A percentile compares a stretch with the other conserved stretches of the same genome.
Evolutionary conservation across 1,140 invertebrate species (phyloP).

Genomic region (Helicoverpa armigera): DNA sequence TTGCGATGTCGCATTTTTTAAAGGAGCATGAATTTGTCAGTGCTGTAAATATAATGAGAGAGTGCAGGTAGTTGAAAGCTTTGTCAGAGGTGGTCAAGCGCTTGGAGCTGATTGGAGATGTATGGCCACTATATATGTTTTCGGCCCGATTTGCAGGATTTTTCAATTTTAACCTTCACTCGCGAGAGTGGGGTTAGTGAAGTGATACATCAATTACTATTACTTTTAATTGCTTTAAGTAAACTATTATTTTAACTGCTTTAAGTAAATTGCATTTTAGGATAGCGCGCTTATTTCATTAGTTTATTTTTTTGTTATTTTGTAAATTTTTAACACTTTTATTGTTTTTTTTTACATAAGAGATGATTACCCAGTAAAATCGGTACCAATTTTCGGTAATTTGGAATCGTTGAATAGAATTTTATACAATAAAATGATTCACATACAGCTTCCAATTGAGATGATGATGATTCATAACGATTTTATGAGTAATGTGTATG

Average conservation of each 20-base stretch:
- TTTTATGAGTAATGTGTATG: slow-evolving; percentile 54
- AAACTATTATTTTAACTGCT: slow-evolving; percentile 70
- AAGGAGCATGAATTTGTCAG: slow-evolving; percentile 43
- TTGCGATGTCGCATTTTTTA: slow-evolving; percentile 42
- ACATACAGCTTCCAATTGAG: slow-evolving; percentile 34
- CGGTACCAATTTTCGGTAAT: slow-evolving; percentile 67
- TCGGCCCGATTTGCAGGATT: slow-evolving; percentile 81
- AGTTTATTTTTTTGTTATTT: slow-evolving; percentile 80
- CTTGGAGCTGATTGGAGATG: slow-evolving; percentile 44
- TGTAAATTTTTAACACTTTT: slow-evolving; percentile 82
- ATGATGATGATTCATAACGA: slow-evolving; percentile 58
- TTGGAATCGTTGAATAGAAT: slow-evolving; percentile 65
- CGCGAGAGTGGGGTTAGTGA: slow-evolving; percentile 66
- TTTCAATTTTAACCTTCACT: slow-evolving; percentile 68
- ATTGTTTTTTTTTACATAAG: slow-evolving; percentile 75
- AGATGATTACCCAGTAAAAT: slow-evolving; percentile 76
- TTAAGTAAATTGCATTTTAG: slow-evolving; percentile 76
- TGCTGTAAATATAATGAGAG: slow-evolving; percentile 65
- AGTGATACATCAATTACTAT: slow-evolving; percentile 77
- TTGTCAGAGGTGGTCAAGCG: slow-evolving; percentile 44
- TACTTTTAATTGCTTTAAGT: slow-evolving; percentile 72
- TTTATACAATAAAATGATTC: slow-evolving; percentile 45
- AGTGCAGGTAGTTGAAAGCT: slow-evolving; percentile 44
- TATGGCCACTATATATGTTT: slow-evolving; percentile 85
- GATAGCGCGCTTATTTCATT: slow-evolving; percentile 82